These are phyloP conservation scores for Hemithea aestivaria DNA, from an alignment of 2,888 invertebrate species.

Conservation along the genomic window DNA sequence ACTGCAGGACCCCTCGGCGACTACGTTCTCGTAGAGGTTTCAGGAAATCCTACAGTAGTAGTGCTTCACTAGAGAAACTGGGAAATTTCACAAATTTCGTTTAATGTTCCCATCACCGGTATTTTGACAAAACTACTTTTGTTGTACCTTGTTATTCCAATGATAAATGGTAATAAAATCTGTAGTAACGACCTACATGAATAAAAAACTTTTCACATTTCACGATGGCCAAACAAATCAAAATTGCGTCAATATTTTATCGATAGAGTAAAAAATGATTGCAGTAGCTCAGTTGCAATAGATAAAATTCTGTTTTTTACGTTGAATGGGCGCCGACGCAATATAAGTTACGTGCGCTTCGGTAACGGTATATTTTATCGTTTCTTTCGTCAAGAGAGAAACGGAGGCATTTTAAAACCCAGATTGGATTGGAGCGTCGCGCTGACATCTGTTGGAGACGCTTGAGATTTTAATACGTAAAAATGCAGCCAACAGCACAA, in stretches of 20 bases:
- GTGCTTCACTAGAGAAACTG: too few relatives aligned
- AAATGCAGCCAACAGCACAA: slow-evolving; percentile 32
- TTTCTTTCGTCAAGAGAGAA: slow-evolving; percentile 46
- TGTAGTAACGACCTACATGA: too few relatives aligned
- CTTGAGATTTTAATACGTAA: slow-evolving; percentile 53
- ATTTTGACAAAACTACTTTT: too few relatives aligned
- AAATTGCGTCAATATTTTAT: slow-evolving; percentile 28
- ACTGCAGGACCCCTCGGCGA: too few relatives aligned
- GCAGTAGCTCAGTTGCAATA: slow-evolving; percentile 23
- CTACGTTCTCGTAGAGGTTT: too few relatives aligned
- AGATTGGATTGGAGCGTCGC: slow-evolving; percentile 44
- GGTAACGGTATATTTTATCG: slow-evolving; percentile 12
- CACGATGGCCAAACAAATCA: slow-evolving; percentile 23
- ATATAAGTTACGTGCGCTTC: slow-evolving; percentile 3
- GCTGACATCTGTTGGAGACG: slow-evolving; percentile 49
- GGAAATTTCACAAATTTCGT: too few relatives aligned
- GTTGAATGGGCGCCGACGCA: slow-evolving; percentile 9
- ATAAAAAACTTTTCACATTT: too few relatives aligned
- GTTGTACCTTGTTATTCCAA: too few relatives aligned
- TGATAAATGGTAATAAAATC: too few relatives aligned
- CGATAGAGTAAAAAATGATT: slow-evolving; percentile 6
- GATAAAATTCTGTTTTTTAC: slow-evolving; percentile 42
- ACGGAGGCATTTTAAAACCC: slow-evolving; percentile 45
- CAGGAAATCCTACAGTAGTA: too few relatives aligned
- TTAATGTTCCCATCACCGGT: too few relatives aligned